phyloP scores from a whole-genome alignment of 2,888 invertebrate genomes.

The Poecilus cupreus region DNA sequence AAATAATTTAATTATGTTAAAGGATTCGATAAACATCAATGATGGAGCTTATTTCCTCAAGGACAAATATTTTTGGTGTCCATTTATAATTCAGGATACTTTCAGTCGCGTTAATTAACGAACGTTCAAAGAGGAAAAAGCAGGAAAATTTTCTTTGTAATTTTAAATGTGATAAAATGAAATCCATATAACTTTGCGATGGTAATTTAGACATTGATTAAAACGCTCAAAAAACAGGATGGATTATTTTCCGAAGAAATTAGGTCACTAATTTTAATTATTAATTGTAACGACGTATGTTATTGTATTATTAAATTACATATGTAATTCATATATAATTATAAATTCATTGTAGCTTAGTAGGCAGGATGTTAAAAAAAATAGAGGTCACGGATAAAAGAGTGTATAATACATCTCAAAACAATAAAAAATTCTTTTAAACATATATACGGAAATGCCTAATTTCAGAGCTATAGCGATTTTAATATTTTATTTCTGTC shows the following conservation, averaged over 20 bases:
- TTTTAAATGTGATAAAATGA: constrained; percentile 25
- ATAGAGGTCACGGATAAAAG: too few species aligned
- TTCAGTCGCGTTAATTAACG: not conserved
- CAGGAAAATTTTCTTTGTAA: constrained; percentile 15
- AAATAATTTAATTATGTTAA: constrained; percentile 35
- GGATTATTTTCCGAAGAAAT: not conserved
- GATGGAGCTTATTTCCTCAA: constrained; percentile 2
- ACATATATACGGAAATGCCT: too few species aligned
- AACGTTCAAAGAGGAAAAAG: constrained; percentile 1
- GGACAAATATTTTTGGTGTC: constrained; percentile 12
- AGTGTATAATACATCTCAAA: too few species aligned
- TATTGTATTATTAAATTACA: too few species aligned
- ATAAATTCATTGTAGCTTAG: too few species aligned
- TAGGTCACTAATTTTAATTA: constrained; percentile 20
- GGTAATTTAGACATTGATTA: constrained; percentile 36
- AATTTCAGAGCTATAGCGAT: too few species aligned
- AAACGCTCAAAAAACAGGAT: constrained; percentile 18
- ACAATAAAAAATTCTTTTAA: too few species aligned
- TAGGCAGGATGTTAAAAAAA: too few species aligned
- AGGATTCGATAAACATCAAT: constrained; percentile 40
- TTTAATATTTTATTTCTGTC: too few species aligned
- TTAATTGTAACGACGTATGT: too few species aligned
- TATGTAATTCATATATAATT: too few species aligned
- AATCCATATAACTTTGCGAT: constrained; percentile 26
- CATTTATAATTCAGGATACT: constrained; percentile 22